Evolutionary conservation across 2,888 invertebrate genomes (phyloP), one percentile per base, ranked within the genome.

Genomic region (Sthenelais limicola): DNA sequence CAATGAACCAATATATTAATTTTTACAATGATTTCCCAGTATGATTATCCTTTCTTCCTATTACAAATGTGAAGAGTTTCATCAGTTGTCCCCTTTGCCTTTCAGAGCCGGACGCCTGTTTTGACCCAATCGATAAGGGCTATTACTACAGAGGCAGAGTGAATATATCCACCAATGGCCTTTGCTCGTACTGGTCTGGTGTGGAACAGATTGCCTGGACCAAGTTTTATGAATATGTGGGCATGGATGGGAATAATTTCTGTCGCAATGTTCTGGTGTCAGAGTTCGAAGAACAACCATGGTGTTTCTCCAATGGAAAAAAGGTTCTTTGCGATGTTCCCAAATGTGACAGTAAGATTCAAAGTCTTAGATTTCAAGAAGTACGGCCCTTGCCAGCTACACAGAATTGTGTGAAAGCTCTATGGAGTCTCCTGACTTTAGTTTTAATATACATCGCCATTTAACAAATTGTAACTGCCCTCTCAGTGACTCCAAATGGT

Each of bases 171-270:
- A 24, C 35, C 26, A 26, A 12, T 24, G 62, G 62, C 38, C 38
- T 21, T 1, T 62, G 62, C 38, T 62, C 62, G 24, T 38, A 62
- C 38, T 62, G 62, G 62, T 24, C 35, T 21, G 38, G 43, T 26
- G 43, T 62, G 7, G 62, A 62, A 26, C 35, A 26, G 62, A 26
- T 35, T 35, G 21, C 62, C 5, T 43, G 43, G 62, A 26, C 21
- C 62, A 62, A 62, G 24, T 43, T 38, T 24, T 62, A 62, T 43
- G 62, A 62, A 9, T 62, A 62, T 26, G 62, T 62, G 38, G 62
- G 62, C 9, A 35, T 62, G 62, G 62, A 62, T 24, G 38, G 43
- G 38, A 62, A 62, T 26, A 62, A 62, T 43, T 62, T 62, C 62
- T 62, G 62, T 35, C 35, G 62, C 9, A 62, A 62, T 43, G 43